These are phyloP conservation scores for Pomacea canaliculata DNA, from an alignment of 2,888 invertebrate species.

Conservation along the genomic window DNA sequence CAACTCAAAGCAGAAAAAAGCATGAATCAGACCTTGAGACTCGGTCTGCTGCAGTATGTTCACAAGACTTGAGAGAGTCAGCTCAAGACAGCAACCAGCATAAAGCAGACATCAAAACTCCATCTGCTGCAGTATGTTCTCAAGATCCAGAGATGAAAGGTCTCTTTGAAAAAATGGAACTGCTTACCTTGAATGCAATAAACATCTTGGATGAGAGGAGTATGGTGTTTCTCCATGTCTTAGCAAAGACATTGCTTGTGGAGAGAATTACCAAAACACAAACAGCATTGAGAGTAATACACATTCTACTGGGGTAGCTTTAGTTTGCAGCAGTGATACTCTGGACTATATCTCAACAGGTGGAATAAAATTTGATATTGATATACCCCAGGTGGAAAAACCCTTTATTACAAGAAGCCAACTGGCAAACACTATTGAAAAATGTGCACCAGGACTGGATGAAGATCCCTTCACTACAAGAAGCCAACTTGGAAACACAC, in stretches of 20 bases:
- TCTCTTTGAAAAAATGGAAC: background rate
- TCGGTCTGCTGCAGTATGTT: background rate
- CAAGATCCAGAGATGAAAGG: background rate
- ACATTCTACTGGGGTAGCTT: too few species aligned
- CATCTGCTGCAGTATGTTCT: background rate
- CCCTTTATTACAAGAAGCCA: slow-evolving; percentile 37
- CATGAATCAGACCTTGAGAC: background rate
- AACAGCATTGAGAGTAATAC: too few species aligned
- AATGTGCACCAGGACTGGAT: background rate
- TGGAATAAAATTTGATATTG: slow-evolving; percentile 3
- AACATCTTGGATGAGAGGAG: too few species aligned
- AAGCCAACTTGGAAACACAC: slow-evolving; percentile 29
- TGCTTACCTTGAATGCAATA: background rate
- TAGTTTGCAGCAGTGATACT: too few species aligned
- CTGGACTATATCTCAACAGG: too few species aligned
- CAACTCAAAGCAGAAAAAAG: background rate
- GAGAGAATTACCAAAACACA: too few species aligned
- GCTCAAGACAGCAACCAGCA: background rate
- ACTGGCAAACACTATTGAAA: slow-evolving; percentile 22
- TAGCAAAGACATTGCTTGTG: too few species aligned
- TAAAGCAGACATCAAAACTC: background rate
- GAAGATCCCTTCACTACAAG: slow-evolving; percentile 31
- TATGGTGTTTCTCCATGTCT: too few species aligned
- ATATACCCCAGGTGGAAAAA: slow-evolving; percentile 23
- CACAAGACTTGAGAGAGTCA: background rate